Evolutionary conservation across 1,140 invertebrate species (phyloP).

Genomic region (Microvelia longipes): DNA sequence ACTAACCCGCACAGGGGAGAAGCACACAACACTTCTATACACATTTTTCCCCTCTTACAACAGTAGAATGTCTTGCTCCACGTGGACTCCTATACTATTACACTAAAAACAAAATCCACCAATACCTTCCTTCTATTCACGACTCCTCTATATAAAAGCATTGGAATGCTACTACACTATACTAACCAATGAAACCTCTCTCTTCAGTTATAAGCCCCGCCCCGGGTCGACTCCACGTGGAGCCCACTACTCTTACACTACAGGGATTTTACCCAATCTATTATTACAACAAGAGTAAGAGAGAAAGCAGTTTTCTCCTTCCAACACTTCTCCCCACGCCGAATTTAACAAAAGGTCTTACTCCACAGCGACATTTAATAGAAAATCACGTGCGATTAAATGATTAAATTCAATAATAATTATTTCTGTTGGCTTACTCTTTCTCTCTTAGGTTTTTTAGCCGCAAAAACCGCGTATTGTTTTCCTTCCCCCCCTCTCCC

Average conservation of each 20-base stretch:
- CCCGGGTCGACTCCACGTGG: constrained; percentile 2
- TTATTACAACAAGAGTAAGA: neutral
- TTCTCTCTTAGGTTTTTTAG: neutral
- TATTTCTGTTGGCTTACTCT: no score
- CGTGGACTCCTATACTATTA: constrained; percentile 17
- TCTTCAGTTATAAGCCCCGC: neutral
- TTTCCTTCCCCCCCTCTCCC: neutral
- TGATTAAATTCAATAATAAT: neutral
- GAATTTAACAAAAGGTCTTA: neutral
- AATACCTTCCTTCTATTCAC: neutral
- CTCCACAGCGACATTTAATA: neutral
- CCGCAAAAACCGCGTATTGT: neutral
- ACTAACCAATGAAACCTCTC: constrained; percentile 6
- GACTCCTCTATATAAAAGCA: neutral
- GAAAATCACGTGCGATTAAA: neutral
- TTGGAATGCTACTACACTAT: neutral
- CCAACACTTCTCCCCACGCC: neutral
- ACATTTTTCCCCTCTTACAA: constrained; percentile 14
- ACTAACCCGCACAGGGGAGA: constrained; percentile 16
- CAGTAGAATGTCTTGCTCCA: constrained; percentile 13
- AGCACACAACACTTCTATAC: constrained; percentile 14
- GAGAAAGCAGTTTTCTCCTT: neutral
- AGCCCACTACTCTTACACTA: neutral
- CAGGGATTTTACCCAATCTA: neutral
- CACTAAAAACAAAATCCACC: neutral